Evolutionary conservation across 2,113 vertebrate genomes (phyloP), one percentile per base, ranked within the genome.

Genomic region (Phalacrocorax brasilianus): DNA sequence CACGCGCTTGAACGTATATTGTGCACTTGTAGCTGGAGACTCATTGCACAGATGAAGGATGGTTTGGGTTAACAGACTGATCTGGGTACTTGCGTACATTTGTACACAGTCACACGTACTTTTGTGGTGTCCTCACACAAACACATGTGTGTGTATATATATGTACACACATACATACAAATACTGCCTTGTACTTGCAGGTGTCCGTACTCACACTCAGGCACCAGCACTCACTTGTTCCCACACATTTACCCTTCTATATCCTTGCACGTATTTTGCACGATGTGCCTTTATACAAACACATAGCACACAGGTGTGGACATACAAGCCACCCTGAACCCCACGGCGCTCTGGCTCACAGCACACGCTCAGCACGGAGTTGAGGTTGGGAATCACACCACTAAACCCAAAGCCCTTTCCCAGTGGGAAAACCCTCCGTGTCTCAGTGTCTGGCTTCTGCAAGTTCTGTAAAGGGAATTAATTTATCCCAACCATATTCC

Each of bases 51-150:
- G 30, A 12, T 15, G 21, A 40, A 62, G 55, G 55, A 21, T 26
- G 88, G 7, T 11, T 21, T 47, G 15, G 24, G n/a, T 40, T 40
- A 40, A 26, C 40, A n/a, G 33, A n/a, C 30, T 55, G 9, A 12
- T 14, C n/a, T 9, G 30, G 28, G 55, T 28, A 7, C 20, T 14
- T 62, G 20, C 10, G n/a, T 9, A 5, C 24, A 6, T 22, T 47
- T 35, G 12, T 5, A 14, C 62, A 24, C 15, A 7, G 3, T 30
- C 26, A 49, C 24, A 3, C 0, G 2, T 21, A 17, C 5, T 16
- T 56, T 44, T 27, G 28, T 27, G 23, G 7, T 59, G 28, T 27
- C 52, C 28, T 28, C 49, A 20, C 32, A 28, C 9, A 62, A 68
- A 38, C 23, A 24, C 7, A 12, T 5, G 12, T 11, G 38, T 38